Conservation (phyloP, 1,140 invertebrate genomes). For the Phthorimaea operculella region DNA sequence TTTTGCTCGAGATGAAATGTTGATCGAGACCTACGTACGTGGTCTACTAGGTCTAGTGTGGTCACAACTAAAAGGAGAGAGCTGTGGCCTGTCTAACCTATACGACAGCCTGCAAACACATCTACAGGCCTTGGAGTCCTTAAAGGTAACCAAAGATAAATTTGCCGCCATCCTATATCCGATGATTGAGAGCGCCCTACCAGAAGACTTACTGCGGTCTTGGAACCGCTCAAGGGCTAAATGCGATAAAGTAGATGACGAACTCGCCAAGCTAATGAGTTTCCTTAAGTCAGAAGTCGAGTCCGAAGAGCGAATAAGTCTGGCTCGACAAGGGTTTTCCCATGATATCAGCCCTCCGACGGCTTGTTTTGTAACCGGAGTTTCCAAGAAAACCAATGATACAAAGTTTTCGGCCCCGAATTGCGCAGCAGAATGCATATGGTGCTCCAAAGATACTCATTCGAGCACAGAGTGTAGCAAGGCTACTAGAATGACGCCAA, state of each 20-base stretch:
- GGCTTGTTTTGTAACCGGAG: slow-evolving; percentile 5
- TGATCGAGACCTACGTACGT: too few species aligned
- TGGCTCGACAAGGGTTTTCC: slow-evolving; percentile 1
- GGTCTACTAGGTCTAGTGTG: too few species aligned
- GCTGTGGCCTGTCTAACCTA: too few species aligned
- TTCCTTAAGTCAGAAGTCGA: too few species aligned
- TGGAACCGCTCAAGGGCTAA: slow-evolving; percentile 2
- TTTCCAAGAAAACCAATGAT: not conserved
- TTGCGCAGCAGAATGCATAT: not conserved
- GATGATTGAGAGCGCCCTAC: too few species aligned
- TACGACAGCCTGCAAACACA: too few species aligned
- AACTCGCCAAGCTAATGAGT: slow-evolving; percentile 8
- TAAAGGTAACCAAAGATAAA: too few species aligned
- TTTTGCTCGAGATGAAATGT: too few species aligned
- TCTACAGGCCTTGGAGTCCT: too few species aligned
- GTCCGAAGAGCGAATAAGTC: slow-evolving; percentile 6
- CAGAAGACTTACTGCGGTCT: slow-evolving; percentile 1
- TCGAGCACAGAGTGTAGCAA: slow-evolving; percentile 9
- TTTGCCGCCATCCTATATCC: too few species aligned
- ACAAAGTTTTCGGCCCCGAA: too few species aligned
- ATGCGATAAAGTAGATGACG: not conserved
- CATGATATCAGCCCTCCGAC: not conserved
- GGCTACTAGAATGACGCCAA: slow-evolving; percentile 5
- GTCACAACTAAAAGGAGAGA: too few species aligned
- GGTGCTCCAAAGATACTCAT: slow-evolving; percentile 10